Conservation (phyloP, 1,140 invertebrate genomes). For the Drosophila oshimai region DNA sequence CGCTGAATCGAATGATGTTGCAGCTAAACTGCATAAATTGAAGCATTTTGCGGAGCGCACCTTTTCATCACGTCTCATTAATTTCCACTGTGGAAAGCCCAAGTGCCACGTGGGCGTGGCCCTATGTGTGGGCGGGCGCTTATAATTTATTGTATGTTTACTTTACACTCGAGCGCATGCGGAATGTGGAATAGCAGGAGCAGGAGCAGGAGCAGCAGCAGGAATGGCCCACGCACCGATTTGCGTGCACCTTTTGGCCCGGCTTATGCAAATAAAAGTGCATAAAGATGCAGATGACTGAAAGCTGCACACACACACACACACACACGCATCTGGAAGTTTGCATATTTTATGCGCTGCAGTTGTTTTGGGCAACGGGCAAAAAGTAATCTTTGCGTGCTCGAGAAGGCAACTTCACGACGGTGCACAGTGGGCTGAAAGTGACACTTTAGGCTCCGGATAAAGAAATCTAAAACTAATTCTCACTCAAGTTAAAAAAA, state of each 20-base stretch:
- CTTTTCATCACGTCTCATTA: conserved; percentile 71
- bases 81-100: conserved; percentile 58
- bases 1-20: conserved; percentile 70
- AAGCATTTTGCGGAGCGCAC: conserved; percentile 47
- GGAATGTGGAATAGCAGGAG: conserved; percentile 7
- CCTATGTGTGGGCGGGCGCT: conserved; percentile 24
- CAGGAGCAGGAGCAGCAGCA: not conserved
- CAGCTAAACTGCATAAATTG: conserved; percentile 52
- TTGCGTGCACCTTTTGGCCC: conserved; percentile 31
- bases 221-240: conserved; percentile 56
- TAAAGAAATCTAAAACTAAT: no score
- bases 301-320: conserved; percentile 29
- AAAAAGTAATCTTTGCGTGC: conserved; percentile 26
- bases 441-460: not conserved
- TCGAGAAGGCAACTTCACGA: conserved; percentile 3
- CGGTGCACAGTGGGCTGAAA: conserved; percentile 24
- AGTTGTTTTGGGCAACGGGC: conserved; percentile 61
- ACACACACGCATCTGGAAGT: not conserved
- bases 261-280: conserved; percentile 65
- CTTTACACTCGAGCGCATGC: conserved; percentile 63
- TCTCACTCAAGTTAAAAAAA: not conserved
- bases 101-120: conserved; percentile 1
- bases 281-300: conserved; percentile 44
- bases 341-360: conserved; percentile 72
- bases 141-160: conserved; percentile 78